Base-by-base conservation (phyloP, 2,113 vertebrate genomes). In the Pachycephala philippinensis region DNA sequence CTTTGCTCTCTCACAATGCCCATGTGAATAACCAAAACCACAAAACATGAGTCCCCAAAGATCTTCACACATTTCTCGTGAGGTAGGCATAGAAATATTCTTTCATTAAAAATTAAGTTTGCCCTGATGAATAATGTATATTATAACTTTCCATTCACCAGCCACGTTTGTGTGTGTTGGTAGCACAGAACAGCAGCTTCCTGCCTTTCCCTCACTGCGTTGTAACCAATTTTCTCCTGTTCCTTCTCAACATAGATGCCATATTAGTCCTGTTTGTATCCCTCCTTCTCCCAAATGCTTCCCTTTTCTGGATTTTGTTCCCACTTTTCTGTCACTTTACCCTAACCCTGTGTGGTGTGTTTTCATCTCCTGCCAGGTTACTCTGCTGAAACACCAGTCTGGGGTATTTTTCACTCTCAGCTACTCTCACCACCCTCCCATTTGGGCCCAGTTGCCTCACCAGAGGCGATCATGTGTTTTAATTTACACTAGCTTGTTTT, bases 101-200 rank as follows among this genome's bases (percentile, higher is more conserved):
- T 87, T 93, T 52, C 91, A 97, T 93, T 91, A 96, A 91, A 94
- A 91, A 93, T 93, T 87, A 79, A 89, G 37, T 95, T 94, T 89
- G 31, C 53, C 65, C 37, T 53, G 45, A 54, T 94, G 50, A 94
- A 87, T 93, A 89, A 93, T 83, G 45, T 84, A 72, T 92, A 40
- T 72, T 79, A n/a, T 69, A 76, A 72, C 70, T 94, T 90, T 42
- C 59, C 50, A 39, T 93, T 91, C 78, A 82, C 39, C 37, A 57
- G 56, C 45, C 30, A 61, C 0, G 0, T 79, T 91, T 76, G 49
- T 0, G 0, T 64, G 49, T 80, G 57, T 76, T 93, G 75, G 40
- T 85, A 77, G 63, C 71, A 16, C 17, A 18, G 13, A 68, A 53
- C n/a, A 81, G 52, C 64, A 72, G 53, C 64, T 81, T 69, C 16